Conservation (phyloP, 2,888 invertebrate genomes). For the Cerceris rybyensis region DNA sequence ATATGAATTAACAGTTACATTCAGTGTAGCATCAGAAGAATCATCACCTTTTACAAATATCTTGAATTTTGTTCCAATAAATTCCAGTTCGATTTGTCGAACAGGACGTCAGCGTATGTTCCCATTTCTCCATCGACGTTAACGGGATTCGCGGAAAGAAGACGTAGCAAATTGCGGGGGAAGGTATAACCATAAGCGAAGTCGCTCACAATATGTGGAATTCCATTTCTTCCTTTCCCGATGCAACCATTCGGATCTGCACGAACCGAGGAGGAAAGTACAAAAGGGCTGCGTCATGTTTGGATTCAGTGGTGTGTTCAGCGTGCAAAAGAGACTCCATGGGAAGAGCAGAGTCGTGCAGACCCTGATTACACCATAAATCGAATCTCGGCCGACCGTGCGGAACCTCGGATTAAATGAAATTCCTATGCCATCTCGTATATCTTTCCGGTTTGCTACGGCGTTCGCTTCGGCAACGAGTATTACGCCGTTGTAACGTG, state of each 20-base stretch:
- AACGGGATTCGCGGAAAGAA: conserved; percentile 17
- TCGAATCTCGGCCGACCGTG: conserved; percentile 78
- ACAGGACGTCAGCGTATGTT: background rate
- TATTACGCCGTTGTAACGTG: conserved; percentile 51
- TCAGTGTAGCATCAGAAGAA: background rate
- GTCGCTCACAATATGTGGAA: conserved; percentile 48
- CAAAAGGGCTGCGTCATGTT: conserved; percentile 55
- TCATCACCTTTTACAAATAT: background rate
- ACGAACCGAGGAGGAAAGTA: conserved; percentile 22
- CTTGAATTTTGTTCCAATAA: conserved; percentile 11
- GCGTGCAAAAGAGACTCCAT: conserved; percentile 46
- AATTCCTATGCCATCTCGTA: conserved; percentile 78
- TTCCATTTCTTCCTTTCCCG: conserved; percentile 45
- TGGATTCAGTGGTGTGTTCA: conserved; percentile 40
- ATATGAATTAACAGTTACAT: too few species aligned
- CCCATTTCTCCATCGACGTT: background rate
- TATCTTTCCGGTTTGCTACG: conserved; percentile 73
- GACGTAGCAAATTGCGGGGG: conserved; percentile 38
- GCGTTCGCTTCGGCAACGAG: conserved; percentile 59
- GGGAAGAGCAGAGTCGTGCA: conserved; percentile 52
- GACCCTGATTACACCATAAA: conserved; percentile 78
- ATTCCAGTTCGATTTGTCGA: conserved; percentile 22
- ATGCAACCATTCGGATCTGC: conserved; percentile 41
- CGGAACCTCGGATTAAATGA: conserved; percentile 78
- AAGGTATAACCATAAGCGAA: conserved; percentile 46